Conservation (phyloP, 2,113 vertebrate genomes). For the Himantopus leucocephalus region DNA sequence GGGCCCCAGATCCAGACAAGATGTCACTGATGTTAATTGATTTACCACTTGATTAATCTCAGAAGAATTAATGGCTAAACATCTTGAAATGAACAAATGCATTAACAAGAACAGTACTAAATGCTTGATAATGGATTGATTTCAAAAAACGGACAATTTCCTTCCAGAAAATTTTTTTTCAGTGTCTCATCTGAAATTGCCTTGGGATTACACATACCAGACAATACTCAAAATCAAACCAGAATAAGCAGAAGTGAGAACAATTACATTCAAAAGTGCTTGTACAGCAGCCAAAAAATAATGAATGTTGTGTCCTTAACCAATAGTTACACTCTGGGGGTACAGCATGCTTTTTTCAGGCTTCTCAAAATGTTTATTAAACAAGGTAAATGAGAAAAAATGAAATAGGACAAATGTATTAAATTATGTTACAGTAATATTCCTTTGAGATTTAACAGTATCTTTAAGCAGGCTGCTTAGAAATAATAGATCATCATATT, state of each 20-base stretch:
- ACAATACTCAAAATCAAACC: background rate
- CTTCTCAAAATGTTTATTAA: background rate
- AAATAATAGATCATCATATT: background rate
- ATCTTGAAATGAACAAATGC: slow-evolving; percentile 18
- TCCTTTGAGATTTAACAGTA: background rate
- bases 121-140: background rate
- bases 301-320: background rate
- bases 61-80: slow-evolving; percentile 8
- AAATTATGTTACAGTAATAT: background rate
- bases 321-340: background rate
- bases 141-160: background rate
- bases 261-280: background rate
- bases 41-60: slow-evolving; percentile 13
- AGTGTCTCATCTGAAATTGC: background rate
- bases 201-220: background rate
- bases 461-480: background rate
- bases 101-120: background rate
- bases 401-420: background rate
- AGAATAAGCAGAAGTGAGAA: background rate
- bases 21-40: slow-evolving; percentile 10
- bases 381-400: background rate
- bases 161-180: background rate
- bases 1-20: background rate
- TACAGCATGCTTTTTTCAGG: background rate
- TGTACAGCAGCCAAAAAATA: background rate